These are phyloP conservation scores for Tetraneura akinire DNA, from an alignment of 1,140 invertebrate genomes.

Conservation along the genomic window DNA sequence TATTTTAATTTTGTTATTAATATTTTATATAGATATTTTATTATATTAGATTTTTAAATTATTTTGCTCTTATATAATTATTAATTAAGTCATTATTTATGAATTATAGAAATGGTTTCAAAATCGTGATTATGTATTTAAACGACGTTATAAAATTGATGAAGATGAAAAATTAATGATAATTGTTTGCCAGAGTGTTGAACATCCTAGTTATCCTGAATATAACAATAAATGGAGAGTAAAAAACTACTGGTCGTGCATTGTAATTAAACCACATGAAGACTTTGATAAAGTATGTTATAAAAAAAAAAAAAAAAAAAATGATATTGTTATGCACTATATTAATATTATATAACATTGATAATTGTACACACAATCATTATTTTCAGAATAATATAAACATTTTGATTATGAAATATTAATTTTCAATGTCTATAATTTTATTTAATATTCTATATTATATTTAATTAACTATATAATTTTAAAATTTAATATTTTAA, in stretches of 20 bases:
- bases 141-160: constrained; percentile 70
- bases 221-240: constrained; percentile 63
- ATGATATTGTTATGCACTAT: too few relatives aligned
- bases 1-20: too few relatives aligned
- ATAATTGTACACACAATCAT: too few relatives aligned
- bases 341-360: too few relatives aligned
- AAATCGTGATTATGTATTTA: constrained; percentile 85
- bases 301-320: not conserved
- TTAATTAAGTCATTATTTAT: not conserved
- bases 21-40: too few relatives aligned
- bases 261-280: constrained; percentile 75
- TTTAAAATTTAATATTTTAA: too few relatives aligned
- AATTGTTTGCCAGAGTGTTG: constrained; percentile 60
- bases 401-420: too few relatives aligned
- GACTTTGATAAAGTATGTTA: constrained; percentile 64
- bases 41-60: not conserved
- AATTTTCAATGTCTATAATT: too few relatives aligned
- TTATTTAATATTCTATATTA: too few relatives aligned
- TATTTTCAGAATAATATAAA: too few relatives aligned
- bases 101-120: constrained; percentile 71
- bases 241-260: constrained; percentile 80
- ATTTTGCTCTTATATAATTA: not conserved
- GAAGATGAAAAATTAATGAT: constrained; percentile 60
- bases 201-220: constrained; percentile 59
- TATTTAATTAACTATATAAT: too few relatives aligned